Evolutionary conservation across 2,888 invertebrate genomes (phyloP).

Genomic region (Amorpha juglandis): DNA sequence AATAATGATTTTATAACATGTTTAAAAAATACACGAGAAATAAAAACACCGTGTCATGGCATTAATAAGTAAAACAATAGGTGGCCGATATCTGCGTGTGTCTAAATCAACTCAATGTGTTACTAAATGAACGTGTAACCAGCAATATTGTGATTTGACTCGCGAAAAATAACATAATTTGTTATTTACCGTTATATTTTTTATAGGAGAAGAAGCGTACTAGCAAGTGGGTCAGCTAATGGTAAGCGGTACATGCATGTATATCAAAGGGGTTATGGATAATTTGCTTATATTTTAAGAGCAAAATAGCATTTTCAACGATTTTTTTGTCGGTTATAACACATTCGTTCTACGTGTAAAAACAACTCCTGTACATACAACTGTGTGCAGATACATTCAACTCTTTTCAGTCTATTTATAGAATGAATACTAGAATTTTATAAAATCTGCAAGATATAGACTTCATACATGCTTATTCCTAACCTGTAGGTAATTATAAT

Average conservation of each 20-base stretch:
- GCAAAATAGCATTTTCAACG: no score
- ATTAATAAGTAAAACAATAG: conserved; percentile 5
- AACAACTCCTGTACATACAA: neutral
- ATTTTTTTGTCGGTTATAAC: no score
- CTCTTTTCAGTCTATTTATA: neutral
- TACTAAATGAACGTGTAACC: neutral
- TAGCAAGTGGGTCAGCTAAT: no score
- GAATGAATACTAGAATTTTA: conserved; percentile 1
- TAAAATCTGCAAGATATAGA: neutral
- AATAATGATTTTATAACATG: no score
- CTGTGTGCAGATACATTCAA: neutral
- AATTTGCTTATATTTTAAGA: no score
- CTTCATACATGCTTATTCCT: neutral
- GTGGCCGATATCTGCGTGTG: conserved; percentile 14
- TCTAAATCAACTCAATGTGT: neutral
- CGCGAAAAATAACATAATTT: neutral
- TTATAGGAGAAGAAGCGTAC: no score
- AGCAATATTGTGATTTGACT: neutral
- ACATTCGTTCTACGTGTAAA: neutral
- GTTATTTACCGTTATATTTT: neutral
- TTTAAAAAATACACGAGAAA: neutral
- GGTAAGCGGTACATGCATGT: no score
- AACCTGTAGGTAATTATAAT: no score
- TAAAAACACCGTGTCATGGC: neutral
- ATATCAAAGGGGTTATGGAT: no score